Conservation (phyloP, 1,140 invertebrate species). For the Homarus americanus region DNA sequence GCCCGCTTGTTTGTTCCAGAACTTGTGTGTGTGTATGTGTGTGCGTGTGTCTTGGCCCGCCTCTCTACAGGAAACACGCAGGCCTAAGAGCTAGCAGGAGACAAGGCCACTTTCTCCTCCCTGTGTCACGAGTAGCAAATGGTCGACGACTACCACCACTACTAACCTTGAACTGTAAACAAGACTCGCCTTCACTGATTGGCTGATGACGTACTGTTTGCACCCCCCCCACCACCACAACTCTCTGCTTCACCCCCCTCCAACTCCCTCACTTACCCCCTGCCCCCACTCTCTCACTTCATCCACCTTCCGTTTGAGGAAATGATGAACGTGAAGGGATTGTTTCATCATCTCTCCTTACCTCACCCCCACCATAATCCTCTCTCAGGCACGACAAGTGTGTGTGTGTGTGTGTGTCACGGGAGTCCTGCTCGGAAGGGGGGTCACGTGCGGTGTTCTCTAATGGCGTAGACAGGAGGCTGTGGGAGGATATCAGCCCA, state of each 20-base stretch:
- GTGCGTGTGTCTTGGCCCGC: not conserved
- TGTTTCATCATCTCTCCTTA: not conserved
- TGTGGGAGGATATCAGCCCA: too few relatives aligned
- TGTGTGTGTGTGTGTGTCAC: too few relatives aligned
- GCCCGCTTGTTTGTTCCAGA: too few relatives aligned
- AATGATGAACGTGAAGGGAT: too few relatives aligned
- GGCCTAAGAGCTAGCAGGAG: not conserved
- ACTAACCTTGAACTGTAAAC: not conserved
- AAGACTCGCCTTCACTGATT: not conserved
- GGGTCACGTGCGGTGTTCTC: too few relatives aligned
- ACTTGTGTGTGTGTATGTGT: not conserved
- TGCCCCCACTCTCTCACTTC: not conserved
- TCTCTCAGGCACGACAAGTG: too few relatives aligned
- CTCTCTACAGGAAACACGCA: not conserved
- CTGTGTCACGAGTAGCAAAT: not conserved
- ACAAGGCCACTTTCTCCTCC: slow-evolving; percentile 7
- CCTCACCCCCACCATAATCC: too few relatives aligned
- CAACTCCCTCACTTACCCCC: not conserved
- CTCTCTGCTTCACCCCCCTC: not conserved
- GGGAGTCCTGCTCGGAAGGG: too few relatives aligned
- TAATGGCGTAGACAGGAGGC: too few relatives aligned
- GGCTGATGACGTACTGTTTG: not conserved
- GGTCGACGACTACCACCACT: not conserved
- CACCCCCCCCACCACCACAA: not conserved
- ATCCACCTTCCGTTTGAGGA: not conserved